Evolutionary conservation across 2,888 invertebrate genomes (phyloP).

Genomic region (Drymonia ruficornis): DNA sequence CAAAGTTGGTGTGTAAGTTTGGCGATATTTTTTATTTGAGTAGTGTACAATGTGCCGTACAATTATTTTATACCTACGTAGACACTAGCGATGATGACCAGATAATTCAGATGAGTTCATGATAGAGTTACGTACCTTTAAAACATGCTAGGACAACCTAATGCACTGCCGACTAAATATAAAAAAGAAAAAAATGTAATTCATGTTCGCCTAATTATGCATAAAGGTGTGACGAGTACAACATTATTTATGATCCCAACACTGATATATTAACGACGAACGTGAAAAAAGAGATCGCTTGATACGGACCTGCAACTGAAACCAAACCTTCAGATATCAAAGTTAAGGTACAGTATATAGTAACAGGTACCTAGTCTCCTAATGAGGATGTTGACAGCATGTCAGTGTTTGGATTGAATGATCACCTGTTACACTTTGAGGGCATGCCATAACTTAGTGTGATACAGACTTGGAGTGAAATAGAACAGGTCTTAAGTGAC

Average conservation of each 20-base stretch:
- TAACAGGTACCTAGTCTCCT: conserved; percentile 11
- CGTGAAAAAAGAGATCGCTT: background rate
- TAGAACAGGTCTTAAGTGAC: background rate
- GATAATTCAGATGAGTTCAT: too few species aligned
- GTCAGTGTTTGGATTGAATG: conserved; percentile 10
- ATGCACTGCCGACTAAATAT: too few species aligned
- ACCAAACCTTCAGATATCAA: background rate
- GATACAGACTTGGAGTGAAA: background rate
- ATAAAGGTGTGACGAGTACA: background rate
- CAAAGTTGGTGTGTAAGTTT: too few species aligned
- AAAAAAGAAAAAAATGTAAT: too few species aligned
- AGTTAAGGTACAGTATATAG: conserved; percentile 13
- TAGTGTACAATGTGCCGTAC: too few species aligned
- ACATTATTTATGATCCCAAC: background rate
- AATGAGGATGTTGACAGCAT: conserved; percentile 20
- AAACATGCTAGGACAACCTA: too few species aligned
- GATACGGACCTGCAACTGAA: background rate
- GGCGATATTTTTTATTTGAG: too few species aligned
- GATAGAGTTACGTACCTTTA: too few species aligned
- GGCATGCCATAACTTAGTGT: background rate
- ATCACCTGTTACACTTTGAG: conserved; percentile 11
- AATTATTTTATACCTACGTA: too few species aligned
- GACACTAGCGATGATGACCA: too few species aligned
- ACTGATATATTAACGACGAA: background rate
- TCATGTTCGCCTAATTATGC: too few species aligned